These are phyloP conservation scores for Cariama cristata DNA, from an alignment of 2,113 vertebrate genomes.

Conservation along the genomic window DNA sequence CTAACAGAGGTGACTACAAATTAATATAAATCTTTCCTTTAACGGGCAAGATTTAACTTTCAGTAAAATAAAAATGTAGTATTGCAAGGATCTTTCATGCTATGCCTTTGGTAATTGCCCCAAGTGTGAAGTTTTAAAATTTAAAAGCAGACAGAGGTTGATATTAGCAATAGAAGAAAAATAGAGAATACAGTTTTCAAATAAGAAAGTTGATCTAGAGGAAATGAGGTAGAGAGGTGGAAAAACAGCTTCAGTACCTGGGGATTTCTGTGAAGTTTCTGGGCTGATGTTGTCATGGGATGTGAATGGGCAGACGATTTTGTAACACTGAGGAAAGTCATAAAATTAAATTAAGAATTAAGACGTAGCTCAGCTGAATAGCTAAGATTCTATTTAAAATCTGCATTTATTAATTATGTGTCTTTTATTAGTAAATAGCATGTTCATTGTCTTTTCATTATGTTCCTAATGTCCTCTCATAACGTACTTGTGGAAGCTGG, in stretches of 20 bases:
- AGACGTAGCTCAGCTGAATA: not conserved
- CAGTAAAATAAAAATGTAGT: not conserved
- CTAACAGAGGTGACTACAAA: not conserved
- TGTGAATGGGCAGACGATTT: not conserved
- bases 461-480: not conserved
- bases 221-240: not conserved
- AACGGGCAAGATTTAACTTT: not conserved
- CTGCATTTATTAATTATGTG: not conserved
- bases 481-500: not conserved
- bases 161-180: not conserved
- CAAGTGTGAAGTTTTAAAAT: not conserved
- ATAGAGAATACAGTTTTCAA: not conserved
- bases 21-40: not conserved
- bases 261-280: not conserved
- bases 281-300: not conserved
- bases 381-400: not conserved
- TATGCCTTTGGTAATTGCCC: not conserved
- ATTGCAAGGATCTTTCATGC: not conserved
- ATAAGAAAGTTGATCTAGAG: not conserved
- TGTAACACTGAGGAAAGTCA: not conserved
- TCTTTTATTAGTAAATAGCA: not conserved
- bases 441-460: not conserved
- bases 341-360: conserved; percentile 1
- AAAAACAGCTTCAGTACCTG: not conserved
- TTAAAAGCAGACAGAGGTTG: not conserved